Evolutionary conservation across 2,113 vertebrate species (phyloP), one percentile per base, ranked within the genome.

Genomic region (Desmodus rotundus): DNA sequence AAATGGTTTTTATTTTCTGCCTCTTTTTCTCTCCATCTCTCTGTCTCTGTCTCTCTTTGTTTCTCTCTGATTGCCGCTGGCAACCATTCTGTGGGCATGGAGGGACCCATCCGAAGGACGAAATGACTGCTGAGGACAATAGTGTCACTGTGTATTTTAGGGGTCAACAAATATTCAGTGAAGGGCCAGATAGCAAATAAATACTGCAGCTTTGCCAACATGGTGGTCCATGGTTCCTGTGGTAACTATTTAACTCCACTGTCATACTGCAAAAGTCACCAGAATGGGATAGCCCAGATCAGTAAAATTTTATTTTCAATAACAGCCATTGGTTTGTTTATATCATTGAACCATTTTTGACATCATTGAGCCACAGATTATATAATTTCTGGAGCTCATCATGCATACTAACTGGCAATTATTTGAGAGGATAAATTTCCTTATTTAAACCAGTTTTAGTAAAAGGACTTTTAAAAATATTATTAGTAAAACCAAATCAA

Each of bases 401-500:
- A 26, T 84, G 0, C 12, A 43, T 82, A 50, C 45, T 67, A 89
- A 93, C 20, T 85, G 52, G 9, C 5, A 74, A 52, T 95, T 82
- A 77, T 91, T 65, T 61, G 38, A 76, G 20, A 92, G 77, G n/a
- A 92, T 65, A 68, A 70, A 14, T 76, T 61, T 50, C 6, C 33
- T 89, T 61, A 76, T 41, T 82, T 91, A 91, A 92, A 74, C 33
- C 52, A 81, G 12, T 43, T 90, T 92, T 54, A 92, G 10, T 87
- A 33, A 77, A 43, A 89, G 7, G 0, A 0, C 41, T 92, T 89
- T 76, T n/a, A 14, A 1, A 77, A 87, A 43, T 84, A 47, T 52
- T 97, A 38, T 68, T 85, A 83, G 41, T 76, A 81, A 95, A 96
- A 31, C 50, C 56, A 95, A 89, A 38, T 16, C 24, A 70, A 33